phyloP scores from a whole-genome alignment of 2,113 vertebrate species.

The Scopus umbretta region DNA sequence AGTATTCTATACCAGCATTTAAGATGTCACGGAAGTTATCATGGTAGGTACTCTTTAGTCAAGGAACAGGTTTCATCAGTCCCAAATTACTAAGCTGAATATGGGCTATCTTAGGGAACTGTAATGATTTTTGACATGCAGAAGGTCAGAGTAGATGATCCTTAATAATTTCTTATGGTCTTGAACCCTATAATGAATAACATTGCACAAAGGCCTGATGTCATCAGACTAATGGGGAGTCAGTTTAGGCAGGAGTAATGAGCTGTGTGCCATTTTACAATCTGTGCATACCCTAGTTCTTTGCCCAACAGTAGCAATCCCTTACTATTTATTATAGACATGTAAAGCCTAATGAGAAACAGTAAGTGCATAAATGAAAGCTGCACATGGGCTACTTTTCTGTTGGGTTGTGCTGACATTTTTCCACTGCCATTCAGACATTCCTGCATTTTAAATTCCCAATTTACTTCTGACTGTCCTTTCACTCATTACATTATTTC shows the following conservation, averaged over 20 bases:
- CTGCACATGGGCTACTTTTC: not conserved
- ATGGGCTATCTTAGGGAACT: not conserved
- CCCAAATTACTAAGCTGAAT: not conserved
- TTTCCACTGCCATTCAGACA: not conserved
- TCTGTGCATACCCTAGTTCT: not conserved
- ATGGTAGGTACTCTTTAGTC: not conserved
- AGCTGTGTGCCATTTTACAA: not conserved
- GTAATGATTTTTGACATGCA: not conserved
- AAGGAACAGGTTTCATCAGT: not conserved
- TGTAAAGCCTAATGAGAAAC: not conserved
- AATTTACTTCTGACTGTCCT: not conserved
- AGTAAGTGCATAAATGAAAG: not conserved
- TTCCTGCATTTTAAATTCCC: not conserved
- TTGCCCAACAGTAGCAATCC: not conserved
- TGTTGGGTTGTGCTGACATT: not conserved
- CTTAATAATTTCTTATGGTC: not conserved
- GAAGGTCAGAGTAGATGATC: not conserved
- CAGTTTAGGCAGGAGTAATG: not conserved
- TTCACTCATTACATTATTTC: not conserved
- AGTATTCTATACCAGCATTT: not conserved
- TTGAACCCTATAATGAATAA: not conserved
- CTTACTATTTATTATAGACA: not conserved
- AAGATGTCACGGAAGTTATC: not conserved
- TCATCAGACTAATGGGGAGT: not conserved
- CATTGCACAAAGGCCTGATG: not conserved